Percentiles rank a stretch among this genome's conserved stretches.
These are phyloP conservation scores for Drosophila mauritiana DNA, from an alignment of 1,140 invertebrate genomes.

Conservation along the genomic window DNA sequence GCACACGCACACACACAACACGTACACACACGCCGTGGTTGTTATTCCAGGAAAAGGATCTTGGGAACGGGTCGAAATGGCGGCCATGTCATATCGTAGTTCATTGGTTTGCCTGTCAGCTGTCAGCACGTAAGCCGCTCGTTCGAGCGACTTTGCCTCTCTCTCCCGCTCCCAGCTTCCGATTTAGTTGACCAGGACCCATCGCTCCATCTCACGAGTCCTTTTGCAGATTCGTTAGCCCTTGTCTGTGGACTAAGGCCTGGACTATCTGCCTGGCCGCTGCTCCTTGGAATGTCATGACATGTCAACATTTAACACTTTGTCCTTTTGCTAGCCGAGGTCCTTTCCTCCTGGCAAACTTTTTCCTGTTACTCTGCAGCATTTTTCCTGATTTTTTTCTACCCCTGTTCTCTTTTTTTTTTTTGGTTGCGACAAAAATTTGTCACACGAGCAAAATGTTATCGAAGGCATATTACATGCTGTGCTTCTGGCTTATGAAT, in stretches of 20 bases:
- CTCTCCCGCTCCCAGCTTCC: not conserved
- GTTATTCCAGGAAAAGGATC: constrained; percentile 52
- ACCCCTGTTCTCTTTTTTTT: not conserved
- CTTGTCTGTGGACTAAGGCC: constrained; percentile 18
- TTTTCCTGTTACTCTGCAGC: constrained; percentile 54
- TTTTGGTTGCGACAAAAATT: constrained; percentile 63
- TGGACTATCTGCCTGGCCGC: constrained; percentile 47
- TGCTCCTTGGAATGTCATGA: constrained; percentile 77
- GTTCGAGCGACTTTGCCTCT: constrained; percentile 46
- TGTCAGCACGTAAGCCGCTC: constrained; percentile 79
- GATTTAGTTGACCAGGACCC: constrained; percentile 50
- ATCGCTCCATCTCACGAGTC: constrained; percentile 28
- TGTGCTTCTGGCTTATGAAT: constrained; percentile 31
- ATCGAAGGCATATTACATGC: constrained; percentile 76
- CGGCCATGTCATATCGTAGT: constrained; percentile 71
- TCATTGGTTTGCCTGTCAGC: constrained; percentile 80
- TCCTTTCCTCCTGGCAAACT: constrained; percentile 47
- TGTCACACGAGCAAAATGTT: constrained; percentile 76
- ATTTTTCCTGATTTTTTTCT: constrained; percentile 2
- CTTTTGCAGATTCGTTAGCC: constrained; percentile 24
- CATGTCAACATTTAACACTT: constrained; percentile 83
- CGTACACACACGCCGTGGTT: constrained; percentile 37
- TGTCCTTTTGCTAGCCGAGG: constrained; percentile 40
- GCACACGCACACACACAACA: not conserved
- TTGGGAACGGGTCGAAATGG: constrained; percentile 24